Evolutionary conservation across 2,113 vertebrate species (phyloP).

Genomic region (Pungitius pungitius): DNA sequence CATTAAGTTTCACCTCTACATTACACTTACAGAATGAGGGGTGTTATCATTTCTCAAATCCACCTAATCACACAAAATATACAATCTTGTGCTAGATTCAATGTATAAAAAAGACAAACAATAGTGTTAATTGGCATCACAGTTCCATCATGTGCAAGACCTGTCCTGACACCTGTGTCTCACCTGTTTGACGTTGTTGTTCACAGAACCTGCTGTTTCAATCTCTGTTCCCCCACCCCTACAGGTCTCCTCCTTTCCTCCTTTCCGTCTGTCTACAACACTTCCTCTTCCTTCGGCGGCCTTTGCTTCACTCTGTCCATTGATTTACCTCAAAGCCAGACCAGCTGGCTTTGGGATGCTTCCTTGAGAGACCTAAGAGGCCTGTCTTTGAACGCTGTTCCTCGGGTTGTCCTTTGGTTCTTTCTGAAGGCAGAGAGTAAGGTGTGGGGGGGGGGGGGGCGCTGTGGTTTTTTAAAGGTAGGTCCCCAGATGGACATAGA

Average conservation of each 20-base stretch:
- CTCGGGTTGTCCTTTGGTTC: conserved; percentile 77
- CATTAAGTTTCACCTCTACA: conserved; percentile 4
- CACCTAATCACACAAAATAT: conserved; percentile 8
- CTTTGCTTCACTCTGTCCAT: conserved; percentile 56
- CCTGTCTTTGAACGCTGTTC: conserved; percentile 79
- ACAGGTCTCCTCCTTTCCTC: conserved; percentile 50
- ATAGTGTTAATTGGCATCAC: conserved; percentile 21
- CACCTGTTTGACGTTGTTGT: conserved; percentile 76
- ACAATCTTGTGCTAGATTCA: not conserved
- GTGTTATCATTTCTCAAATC: not conserved
- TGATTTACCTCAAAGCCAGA: conserved; percentile 80
- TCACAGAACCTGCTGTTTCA: conserved; percentile 76
- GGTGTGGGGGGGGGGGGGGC: conserved; percentile 45
- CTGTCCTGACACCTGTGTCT: conserved; percentile 64
- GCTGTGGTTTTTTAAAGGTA: conserved; percentile 81
- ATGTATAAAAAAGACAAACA: not conserved
- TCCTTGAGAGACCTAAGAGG: conserved; percentile 80
- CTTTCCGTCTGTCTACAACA: conserved; percentile 43
- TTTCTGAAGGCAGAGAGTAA: conserved; percentile 81
- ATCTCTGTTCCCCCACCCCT: conserved; percentile 41
- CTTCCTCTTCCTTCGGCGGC: conserved; percentile 54
- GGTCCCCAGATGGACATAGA: conserved; percentile 82
- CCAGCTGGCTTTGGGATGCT: conserved; percentile 84
- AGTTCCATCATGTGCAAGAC: conserved; percentile 12
- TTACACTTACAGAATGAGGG: not conserved